Evolutionary conservation across 2,797 vertebrate species (phyloP), one percentile per base, ranked within the genome.

Genomic region (Loris lydekkerianus): DNA sequence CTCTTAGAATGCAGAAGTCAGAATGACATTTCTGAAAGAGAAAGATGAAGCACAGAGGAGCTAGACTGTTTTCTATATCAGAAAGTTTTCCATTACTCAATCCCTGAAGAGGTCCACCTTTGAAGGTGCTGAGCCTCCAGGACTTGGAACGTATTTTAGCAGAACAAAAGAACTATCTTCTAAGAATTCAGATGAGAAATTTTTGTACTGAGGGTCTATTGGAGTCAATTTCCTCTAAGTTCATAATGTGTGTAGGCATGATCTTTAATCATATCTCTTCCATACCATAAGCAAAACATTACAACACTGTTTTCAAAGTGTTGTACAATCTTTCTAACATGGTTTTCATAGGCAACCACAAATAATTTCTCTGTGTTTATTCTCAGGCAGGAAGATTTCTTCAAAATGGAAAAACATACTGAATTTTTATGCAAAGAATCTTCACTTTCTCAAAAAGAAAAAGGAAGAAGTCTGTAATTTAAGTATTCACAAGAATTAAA

Each of bases 401-500:
- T 96, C 56, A 83, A 92, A 89, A 90, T 80, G 23, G 25, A 86
- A 97, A 91, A 92, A 63, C 23, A 67, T 91, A 67, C 29, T 73
- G 53, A 93, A 9, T 46, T 72, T 76, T 43, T 83, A 18, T 90
- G 70, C 23, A 95, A 97, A 87, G 5, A 13, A 90, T 53, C 34
- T 88, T 96, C 11, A 58, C 17, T 75, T 90, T 90, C 53, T 87
- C 61, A 88, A 91, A 95, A 86, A 20, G 27, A n/a, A 93, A 92
- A 80, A 46, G 21, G n/a, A 14, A 43, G 37, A 69, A 84, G 78
- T 70, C 69, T 90, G 13, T 86, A 75, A 85, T 86, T 86, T 97
- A 86, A 91, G 46, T 89, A 95, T 88, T 93, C 88, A 67, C 23
- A 90, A 78, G 88, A 93, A 97, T 96, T 97, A 94, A 93, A 95